Evolutionary conservation across 1,140 invertebrate genomes (phyloP), one percentile per base, ranked within the genome.

Genomic region (Phocides pigmalion): DNA sequence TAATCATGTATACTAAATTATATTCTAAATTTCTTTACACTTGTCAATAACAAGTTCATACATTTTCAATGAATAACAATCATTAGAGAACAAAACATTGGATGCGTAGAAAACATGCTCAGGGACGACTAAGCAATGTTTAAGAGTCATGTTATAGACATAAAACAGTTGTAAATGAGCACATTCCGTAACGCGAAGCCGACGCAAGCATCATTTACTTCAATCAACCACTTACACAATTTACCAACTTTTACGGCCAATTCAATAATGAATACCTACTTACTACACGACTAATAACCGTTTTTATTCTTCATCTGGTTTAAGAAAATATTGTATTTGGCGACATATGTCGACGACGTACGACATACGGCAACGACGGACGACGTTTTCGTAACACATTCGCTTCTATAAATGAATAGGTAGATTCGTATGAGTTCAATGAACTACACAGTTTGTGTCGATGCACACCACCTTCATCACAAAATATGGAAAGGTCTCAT

Each of bases 191-290:
- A 66, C 66, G 28, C 17, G 19, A 41, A 50, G 53, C 68, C 51
- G 61, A 70, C 44, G 59, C 56, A 28, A 49, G 46, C 32, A 54
- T 70, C 62, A 53, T 70, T 70, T 39, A 59, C 58, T 51, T 46
- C 53, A 70, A 70, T 70, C 68, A 70, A 66, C 68, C 64, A 70
- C 59, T 70, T 70, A 58, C 65, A 61, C 61, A 44, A 66, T 63
- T 59, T 62, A 58, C 59, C 16, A 46, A 63, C 15, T 46, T 58
- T 58, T 50, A 32, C 25, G 47, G 25, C 9, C 47, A 50, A 32
- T 50, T 50, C 25, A 32, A 28, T 28, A 16, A 14, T 19, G 3
- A 5, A 14, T 15, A 42, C 15, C 16, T 19, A 42, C 8, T 25
- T 32, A 50, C 41, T 42, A 19, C 41, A n/a, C 11, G 41, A 19